phyloP scores from a whole-genome alignment of 2,113 vertebrate genomes.

The Callionymus lyra region DNA sequence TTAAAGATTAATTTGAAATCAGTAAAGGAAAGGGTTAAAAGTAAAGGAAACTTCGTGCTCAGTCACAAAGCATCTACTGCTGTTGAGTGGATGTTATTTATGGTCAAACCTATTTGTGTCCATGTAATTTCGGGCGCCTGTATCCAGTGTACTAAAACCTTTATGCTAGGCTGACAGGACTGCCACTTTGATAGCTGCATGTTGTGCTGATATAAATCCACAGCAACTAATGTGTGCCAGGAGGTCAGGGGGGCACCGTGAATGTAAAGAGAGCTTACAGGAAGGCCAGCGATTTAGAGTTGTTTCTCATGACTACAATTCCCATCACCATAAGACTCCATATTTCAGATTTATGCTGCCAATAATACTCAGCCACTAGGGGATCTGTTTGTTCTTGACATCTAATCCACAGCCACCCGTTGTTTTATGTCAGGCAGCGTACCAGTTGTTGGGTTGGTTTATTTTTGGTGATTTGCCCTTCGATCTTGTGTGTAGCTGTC shows the following conservation, averaged over 20 bases:
- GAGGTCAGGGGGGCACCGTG: slow-evolving; percentile 27
- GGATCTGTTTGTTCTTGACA: too few relatives aligned
- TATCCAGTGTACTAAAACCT: slow-evolving; percentile 42
- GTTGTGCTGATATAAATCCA: slow-evolving; percentile 42
- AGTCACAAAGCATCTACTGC: slow-evolving; percentile 26
- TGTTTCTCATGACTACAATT: slow-evolving; percentile 14
- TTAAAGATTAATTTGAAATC: too few relatives aligned
- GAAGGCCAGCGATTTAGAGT: slow-evolving; percentile 17
- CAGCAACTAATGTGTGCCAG: slow-evolving; percentile 29
- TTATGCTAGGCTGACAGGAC: slow-evolving; percentile 32
- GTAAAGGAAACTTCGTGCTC: too few relatives aligned
- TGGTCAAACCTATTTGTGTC: slow-evolving; percentile 39
- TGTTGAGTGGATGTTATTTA: slow-evolving; percentile 32
- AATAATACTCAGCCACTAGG: too few relatives aligned
- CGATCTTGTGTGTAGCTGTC: too few relatives aligned
- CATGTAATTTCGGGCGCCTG: slow-evolving; percentile 43
- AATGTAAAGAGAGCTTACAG: slow-evolving; percentile 28
- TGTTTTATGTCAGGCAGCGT: too few relatives aligned
- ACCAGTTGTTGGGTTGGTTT: too few relatives aligned
- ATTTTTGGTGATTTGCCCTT: too few relatives aligned
- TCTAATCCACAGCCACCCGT: too few relatives aligned
- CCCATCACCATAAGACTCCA: slow-evolving; percentile 6
- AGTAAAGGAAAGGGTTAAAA: too few relatives aligned
- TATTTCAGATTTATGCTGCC: neutral
- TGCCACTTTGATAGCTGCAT: slow-evolving; percentile 43